phyloP scores from a whole-genome alignment of 2,113 vertebrate species.

The Syngnathus typhle region DNA sequence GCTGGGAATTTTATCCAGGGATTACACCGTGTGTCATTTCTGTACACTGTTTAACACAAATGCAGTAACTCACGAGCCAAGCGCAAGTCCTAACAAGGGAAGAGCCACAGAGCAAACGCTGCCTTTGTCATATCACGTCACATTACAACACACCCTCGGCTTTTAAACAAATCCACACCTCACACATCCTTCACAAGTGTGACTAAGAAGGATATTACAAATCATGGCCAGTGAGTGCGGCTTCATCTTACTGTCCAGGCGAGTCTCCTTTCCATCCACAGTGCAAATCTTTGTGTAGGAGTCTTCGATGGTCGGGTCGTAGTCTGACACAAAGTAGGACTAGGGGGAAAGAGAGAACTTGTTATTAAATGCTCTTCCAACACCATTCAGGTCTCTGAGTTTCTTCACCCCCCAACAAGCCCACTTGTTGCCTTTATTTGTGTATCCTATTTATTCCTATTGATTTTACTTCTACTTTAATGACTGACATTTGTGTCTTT shows the following conservation, averaged over 20 bases:
- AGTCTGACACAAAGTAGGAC: slow-evolving; percentile 92
- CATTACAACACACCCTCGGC: slow-evolving; percentile 31
- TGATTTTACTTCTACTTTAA: too few species aligned
- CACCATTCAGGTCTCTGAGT: too few species aligned
- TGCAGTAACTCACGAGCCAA: slow-evolving; percentile 9
- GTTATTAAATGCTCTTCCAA: not conserved
- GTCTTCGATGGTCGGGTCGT: slow-evolving; percentile 89
- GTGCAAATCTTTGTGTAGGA: slow-evolving; percentile 86
- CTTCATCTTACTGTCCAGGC: slow-evolving; percentile 80
- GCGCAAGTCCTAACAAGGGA: slow-evolving; percentile 57
- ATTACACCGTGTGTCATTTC: not conserved
- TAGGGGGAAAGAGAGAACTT: slow-evolving; percentile 41
- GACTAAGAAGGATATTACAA: slow-evolving; percentile 1
- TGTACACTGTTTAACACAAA: not conserved
- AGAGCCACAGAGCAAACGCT: slow-evolving; percentile 36
- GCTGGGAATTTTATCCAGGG: not conserved
- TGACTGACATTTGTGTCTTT: too few species aligned
- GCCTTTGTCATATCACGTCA: slow-evolving; percentile 20
- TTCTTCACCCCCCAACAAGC: too few species aligned
- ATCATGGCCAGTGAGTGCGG: not conserved
- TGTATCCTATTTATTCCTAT: too few species aligned
- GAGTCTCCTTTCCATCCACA: slow-evolving; percentile 76
- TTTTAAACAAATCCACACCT: slow-evolving; percentile 7
- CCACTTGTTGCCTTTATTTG: too few species aligned
- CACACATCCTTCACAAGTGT: slow-evolving; percentile 15